Percentiles rank a stretch among this genome's conserved stretches.
phyloP scores from a whole-genome alignment of 2,113 vertebrate genomes.

The Malurus cyaneus region DNA sequence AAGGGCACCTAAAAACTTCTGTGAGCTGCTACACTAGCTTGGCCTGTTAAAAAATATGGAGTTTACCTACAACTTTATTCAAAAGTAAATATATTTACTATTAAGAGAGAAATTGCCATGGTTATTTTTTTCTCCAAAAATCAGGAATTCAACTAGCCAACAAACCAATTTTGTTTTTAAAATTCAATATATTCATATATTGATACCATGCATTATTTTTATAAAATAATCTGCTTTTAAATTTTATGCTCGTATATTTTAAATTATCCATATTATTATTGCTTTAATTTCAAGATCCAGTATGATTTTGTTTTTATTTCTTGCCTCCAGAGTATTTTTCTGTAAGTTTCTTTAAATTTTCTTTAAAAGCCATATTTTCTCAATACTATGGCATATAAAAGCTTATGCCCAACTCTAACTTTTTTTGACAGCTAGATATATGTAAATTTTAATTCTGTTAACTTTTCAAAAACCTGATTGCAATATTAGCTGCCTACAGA shows the following conservation, averaged over 20 bases:
- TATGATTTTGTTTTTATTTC: not conserved
- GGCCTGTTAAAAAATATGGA: not conserved
- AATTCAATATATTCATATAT: not conserved
- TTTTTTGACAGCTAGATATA: not conserved
- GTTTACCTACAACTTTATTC: not conserved
- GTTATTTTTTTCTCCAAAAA: not conserved
- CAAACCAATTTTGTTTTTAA: not conserved
- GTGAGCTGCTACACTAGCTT: not conserved
- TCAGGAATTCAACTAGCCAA: not conserved
- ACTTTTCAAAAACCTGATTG: not conserved
- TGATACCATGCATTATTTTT: not conserved
- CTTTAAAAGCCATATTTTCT: not conserved
- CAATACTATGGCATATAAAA: not conserved
- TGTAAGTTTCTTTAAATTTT: not conserved
- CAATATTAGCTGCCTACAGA: not conserved
- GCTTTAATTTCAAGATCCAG: not conserved
- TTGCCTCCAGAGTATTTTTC: not conserved
- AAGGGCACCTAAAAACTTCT: not conserved
- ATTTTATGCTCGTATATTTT: not conserved
- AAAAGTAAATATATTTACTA: not conserved
- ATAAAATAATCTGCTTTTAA: not conserved
- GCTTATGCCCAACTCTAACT: not conserved
- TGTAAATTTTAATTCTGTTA: conserved; percentile 13
- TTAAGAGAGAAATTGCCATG: not conserved
- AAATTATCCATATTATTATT: not conserved